These are phyloP conservation scores for Nomada ferruginata DNA, from an alignment of 2,888 invertebrate genomes.

Conservation along the genomic window DNA sequence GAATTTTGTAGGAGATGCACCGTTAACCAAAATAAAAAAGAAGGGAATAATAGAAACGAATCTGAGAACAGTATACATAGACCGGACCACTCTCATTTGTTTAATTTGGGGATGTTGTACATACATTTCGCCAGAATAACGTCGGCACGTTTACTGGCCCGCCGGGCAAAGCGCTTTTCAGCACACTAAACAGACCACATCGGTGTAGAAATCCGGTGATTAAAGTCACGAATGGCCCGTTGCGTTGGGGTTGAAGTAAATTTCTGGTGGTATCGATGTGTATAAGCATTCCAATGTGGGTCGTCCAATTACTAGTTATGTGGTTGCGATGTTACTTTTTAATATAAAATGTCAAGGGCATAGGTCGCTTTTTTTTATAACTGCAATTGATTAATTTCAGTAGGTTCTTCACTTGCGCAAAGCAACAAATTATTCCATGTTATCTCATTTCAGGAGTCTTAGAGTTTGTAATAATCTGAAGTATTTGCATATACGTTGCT, in stretches of 20 bases:
- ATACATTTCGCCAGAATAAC: constrained; percentile 19
- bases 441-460: no score
- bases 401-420: no score
- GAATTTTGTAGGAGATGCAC: no score
- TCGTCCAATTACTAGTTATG: background rate
- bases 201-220: constrained; percentile 31
- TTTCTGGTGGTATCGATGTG: constrained; percentile 34
- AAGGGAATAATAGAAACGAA: no score
- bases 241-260: background rate
- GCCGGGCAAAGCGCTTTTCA: constrained; percentile 28
- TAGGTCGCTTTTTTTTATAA: no score
- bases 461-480: no score
- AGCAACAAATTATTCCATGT: no score
- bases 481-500: no score
- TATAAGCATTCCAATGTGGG: constrained; percentile 6
- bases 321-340: background rate
- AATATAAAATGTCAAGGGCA: background rate
- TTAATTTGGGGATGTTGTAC: constrained; percentile 1
- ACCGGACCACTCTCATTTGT: background rate
- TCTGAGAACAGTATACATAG: no score
- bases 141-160: constrained; percentile 26
- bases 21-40: no score
- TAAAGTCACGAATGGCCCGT: constrained; percentile 28
- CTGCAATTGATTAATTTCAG: no score
- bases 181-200: constrained; percentile 1